phyloP scores from a whole-genome alignment of 2,888 invertebrate species.

The Malachius bipustulatus region DNA sequence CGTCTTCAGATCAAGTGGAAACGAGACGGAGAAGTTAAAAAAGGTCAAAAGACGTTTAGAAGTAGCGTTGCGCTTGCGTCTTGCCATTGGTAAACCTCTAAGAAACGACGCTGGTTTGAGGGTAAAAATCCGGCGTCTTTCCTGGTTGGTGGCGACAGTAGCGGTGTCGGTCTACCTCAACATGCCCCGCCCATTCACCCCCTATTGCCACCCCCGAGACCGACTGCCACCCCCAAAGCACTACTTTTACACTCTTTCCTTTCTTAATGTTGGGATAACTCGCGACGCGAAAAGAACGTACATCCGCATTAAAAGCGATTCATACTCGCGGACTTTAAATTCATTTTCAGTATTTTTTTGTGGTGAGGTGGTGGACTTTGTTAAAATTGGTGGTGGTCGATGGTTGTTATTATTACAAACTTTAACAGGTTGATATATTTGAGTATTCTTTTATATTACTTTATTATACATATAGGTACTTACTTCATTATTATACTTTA shows the following conservation, averaged over 20 bases:
- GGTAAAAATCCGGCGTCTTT: conserved; percentile 42
- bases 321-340: too few species aligned
- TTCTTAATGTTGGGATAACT: conserved; percentile 38
- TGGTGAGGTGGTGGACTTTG: too few species aligned
- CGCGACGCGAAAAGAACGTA: conserved; percentile 36
- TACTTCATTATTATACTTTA: too few species aligned
- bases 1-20: too few species aligned
- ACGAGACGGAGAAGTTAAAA: conserved; percentile 25
- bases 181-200: conserved; percentile 37
- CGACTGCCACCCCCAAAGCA: too few species aligned
- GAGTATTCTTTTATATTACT: too few species aligned
- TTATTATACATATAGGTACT: too few species aligned
- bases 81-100: conserved; percentile 39
- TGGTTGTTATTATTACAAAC: too few species aligned
- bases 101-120: conserved; percentile 41
- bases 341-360: too few species aligned
- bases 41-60: conserved; percentile 33
- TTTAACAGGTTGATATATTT: too few species aligned
- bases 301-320: conserved; percentile 10
- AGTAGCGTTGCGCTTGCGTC: conserved; percentile 34
- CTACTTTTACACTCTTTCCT: conserved; percentile 35
- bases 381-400: too few species aligned
- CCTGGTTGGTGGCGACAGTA: conserved; percentile 40
- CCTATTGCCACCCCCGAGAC: conserved; percentile 27
- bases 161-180: conserved; percentile 42